Evolutionary conservation across 2,113 vertebrate genomes (phyloP), one percentile per base, ranked within the genome.

Genomic region (Hassar affinis): DNA sequence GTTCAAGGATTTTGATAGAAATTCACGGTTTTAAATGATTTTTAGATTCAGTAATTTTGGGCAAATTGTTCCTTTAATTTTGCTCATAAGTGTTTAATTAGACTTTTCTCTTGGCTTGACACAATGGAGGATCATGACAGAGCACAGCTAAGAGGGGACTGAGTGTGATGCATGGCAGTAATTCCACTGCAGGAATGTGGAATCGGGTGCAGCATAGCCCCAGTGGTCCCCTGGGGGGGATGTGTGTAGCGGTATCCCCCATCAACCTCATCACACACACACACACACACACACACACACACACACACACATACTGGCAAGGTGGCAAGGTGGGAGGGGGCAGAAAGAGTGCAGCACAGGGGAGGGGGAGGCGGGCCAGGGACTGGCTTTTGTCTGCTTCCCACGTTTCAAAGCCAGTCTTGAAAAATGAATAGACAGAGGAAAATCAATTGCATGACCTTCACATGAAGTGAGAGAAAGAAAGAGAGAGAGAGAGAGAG

Each of bases 371-470:
- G 87, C 87, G 90, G 86, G 90, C 91, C 84, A 89, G 88, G 42
- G 83, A 90, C 89, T 93, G 91, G 92, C 93, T 95, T 95, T 95
- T 95, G 94, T 95, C 93, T 95, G 94, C 94, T 94, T 95, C 92
- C 93, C 94, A 94, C 94, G 94, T 94, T 94, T 95, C 91, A 94
- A 95, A 94, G 93, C 93, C 93, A 93, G 92, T 93, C 93, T 93
- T 94, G 93, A 95, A 95, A 94, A 95, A 94, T 94, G 93, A 94
- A 94, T 94, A 94, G 93, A 94, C 93, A 94, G 93, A 94, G 91
- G 91, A 94, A 95, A 95, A 94, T 95, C 94, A 95, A 94, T 95
- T 94, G 94, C 91, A 93, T 95, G 94, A 95, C 94, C 94, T 95
- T 95, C 94, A 94, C 92, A 93, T 89, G 89, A 91, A 82, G 91